These are phyloP conservation scores for Piscicola geometra DNA, from an alignment of 2,888 invertebrate species.

Conservation along the genomic window DNA sequence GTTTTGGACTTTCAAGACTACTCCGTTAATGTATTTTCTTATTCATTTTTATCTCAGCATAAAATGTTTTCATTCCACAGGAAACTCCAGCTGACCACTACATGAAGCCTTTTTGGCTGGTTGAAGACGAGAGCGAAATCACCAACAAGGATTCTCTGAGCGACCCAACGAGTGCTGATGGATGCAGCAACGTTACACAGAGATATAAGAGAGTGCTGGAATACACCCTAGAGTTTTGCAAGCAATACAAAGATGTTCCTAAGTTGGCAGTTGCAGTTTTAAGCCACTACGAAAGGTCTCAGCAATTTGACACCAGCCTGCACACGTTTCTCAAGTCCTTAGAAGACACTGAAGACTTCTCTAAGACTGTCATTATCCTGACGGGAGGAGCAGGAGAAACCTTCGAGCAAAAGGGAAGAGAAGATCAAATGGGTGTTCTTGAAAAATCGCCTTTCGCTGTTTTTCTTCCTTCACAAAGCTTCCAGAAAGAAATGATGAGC, in stretches of 20 bases:
- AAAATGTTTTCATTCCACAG: background rate
- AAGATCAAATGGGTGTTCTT: background rate
- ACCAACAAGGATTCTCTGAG: too few species aligned
- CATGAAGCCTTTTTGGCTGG: background rate
- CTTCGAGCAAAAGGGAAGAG: too few species aligned
- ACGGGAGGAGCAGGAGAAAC: background rate
- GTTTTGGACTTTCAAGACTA: too few species aligned
- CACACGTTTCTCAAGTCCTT: background rate
- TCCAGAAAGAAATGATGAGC: background rate
- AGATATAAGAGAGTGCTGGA: background rate
- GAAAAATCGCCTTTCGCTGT: background rate
- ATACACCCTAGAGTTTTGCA: background rate
- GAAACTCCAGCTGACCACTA: background rate
- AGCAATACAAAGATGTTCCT: background rate
- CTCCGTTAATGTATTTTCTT: too few species aligned
- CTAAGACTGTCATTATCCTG: background rate
- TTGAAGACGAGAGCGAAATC: too few species aligned
- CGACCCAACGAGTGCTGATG: background rate
- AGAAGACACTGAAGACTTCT: background rate
- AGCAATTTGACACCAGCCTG: background rate
- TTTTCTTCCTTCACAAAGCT: background rate
- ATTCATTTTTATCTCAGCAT: too few species aligned
- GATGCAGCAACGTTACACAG: background rate
- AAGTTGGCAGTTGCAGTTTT: background rate
- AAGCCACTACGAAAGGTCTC: background rate